Percentiles rank a stretch among this genome's conserved stretches.
phyloP scores from a whole-genome alignment of 2,113 vertebrate species.

The Anarhynchus alexandrinus region DNA sequence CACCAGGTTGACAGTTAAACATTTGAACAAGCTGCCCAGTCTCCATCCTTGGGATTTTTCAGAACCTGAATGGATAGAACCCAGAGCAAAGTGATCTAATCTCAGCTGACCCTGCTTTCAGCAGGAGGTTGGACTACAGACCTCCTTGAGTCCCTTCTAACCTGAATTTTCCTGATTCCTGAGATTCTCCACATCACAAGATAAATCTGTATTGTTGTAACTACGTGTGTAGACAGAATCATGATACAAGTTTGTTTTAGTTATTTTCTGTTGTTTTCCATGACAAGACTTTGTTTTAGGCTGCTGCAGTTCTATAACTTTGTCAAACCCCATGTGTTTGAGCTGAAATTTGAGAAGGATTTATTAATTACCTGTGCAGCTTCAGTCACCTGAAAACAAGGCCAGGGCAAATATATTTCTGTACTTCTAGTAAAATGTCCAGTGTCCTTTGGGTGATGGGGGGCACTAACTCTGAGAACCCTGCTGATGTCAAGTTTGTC shows the following conservation, averaged over 20 bases:
- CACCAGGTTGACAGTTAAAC: background rate
- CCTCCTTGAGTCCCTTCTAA: background rate
- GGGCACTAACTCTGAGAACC: background rate
- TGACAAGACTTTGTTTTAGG: background rate
- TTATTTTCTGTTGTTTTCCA: background rate
- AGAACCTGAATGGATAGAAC: background rate
- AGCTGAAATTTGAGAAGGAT: background rate
- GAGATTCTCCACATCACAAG: background rate
- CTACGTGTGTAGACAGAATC: background rate
- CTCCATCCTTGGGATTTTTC: background rate
- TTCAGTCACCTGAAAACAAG: background rate
- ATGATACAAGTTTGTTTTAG: fast-evolving
- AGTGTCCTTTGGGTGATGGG: background rate
- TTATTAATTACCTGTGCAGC: background rate
- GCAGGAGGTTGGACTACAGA: background rate
- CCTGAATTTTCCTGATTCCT: background rate
- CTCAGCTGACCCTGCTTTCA: too few relatives aligned
- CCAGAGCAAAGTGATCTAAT: background rate
- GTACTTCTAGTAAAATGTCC: background rate
- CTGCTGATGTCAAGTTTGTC: background rate
- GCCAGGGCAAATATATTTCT: background rate
- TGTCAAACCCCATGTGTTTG: background rate
- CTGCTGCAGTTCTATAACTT: background rate
- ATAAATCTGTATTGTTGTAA: background rate
- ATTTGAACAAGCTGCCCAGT: background rate